A percentile compares a stretch with the other conserved stretches of the same genome.
Evolutionary conservation across 2,797 vertebrate genomes (phyloP).

Genomic region (Distichodus sexfasciatus): DNA sequence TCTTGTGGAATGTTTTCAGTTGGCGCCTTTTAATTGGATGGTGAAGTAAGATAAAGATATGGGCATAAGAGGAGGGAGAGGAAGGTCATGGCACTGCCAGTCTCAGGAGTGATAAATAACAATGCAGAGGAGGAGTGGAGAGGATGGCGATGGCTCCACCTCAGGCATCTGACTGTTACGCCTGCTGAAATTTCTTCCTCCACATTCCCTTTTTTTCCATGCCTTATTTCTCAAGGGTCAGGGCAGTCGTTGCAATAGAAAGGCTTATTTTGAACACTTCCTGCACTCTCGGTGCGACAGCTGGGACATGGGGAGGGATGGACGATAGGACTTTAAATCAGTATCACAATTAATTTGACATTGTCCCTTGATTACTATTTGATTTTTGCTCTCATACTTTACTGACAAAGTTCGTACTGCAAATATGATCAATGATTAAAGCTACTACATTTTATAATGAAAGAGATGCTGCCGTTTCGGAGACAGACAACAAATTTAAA

Average conservation of each 20-base stretch:
- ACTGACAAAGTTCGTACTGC: too few species aligned
- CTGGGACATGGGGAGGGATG: background rate
- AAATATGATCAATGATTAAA: too few species aligned
- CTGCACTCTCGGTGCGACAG: background rate
- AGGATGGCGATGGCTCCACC: slow-evolving; percentile 15
- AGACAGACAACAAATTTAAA: too few species aligned
- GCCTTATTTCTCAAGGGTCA: background rate
- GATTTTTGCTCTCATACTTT: too few species aligned
- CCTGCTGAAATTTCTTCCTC: background rate
- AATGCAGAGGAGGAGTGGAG: slow-evolving; percentile 7
- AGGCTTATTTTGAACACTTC: background rate
- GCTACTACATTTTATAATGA: too few species aligned
- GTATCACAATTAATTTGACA: too few species aligned
- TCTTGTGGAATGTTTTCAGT: background rate
- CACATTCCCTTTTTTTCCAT: background rate
- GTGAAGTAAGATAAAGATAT: background rate
- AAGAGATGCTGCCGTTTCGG: too few species aligned
- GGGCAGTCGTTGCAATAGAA: background rate
- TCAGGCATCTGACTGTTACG: slow-evolving; percentile 32
- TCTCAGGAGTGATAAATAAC: slow-evolving; percentile 34
- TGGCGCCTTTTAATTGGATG: background rate
- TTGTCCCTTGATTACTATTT: too few species aligned
- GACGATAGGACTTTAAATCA: too few species aligned
- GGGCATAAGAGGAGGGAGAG: background rate
- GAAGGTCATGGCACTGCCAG: slow-evolving; percentile 36